Base-by-base conservation (phyloP, 1,140 invertebrate genomes). In the Drosophila mojavensis region DNA sequence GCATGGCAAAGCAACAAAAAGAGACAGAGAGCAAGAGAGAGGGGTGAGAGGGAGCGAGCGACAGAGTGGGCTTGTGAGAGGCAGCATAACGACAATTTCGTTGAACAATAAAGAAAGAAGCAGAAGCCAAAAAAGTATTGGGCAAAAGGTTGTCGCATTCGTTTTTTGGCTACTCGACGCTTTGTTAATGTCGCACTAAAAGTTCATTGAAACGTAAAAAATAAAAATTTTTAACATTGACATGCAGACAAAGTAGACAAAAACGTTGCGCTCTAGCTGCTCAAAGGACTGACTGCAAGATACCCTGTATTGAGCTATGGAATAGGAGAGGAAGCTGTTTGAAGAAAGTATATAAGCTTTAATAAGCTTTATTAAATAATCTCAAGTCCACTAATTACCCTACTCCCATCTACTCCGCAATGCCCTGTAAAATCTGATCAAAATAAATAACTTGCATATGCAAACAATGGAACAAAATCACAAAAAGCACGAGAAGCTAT, bases 121-220 rank as follows among this genome's bases (percentile, higher is more conserved):
- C 17, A 45, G 7, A 45, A 45, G n/a, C 20, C 11, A 9, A 54
- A 33, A 33, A 33, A 33, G 39, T 53, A 28, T 54, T 30, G 15
- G 7, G 15, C 53, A 47, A 58, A 63, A 58, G 51, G 30, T 45
- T 48, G 53, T 58, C 20, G 62, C 39, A 75, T 65, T 17, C 10
- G 43, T 51, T 55, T 62, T 75, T 71, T 41, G 36, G 26, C 56
- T 70, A 51, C 61, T 70, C 43, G 51, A 9, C 24, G 55, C 36
- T 64, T 69, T 75, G 63, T 80, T 69, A 80, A 80, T 78, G 75
- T 75, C 56, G 61, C 75, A 78, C 70, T 78, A 80, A 80, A 80
- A 78, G 75, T 70, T 78, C 70, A 80, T 67, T 78, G 70, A 80
- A 78, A 78, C 71, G 78, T 75, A 78, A 55, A 68, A 78, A 80